Base-by-base conservation (phyloP, 2,888 invertebrate genomes). In the Orthosia gothica region DNA sequence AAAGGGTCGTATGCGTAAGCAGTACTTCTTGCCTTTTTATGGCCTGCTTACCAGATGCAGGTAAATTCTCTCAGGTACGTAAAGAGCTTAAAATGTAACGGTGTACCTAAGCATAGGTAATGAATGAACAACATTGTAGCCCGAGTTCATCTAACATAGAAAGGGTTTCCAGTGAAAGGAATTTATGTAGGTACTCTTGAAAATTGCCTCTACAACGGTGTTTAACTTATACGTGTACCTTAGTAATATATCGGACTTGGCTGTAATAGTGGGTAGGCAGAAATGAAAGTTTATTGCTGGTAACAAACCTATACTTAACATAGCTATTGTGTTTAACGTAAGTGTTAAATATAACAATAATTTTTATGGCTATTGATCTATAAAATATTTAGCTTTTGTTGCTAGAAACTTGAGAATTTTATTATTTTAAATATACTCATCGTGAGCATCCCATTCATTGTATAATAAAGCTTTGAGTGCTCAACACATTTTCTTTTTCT, bases 161-260 rank as follows among this genome's bases (percentile, higher is more conserved):
- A 87, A 83, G 86, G 89, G 85, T 87, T 86, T 88, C 83, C 76
- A 83, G 85, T 84, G 87, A 89, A 88, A 89, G 87, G 89, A 90
- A 90, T 90, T 91, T 90, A 91, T 90, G 89, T 81, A 76, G 78
- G 84, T 87, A 89, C 87, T 89, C 86, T 85, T 74, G 80, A 84
- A 83, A 85, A 84, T 71, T 69, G 75, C 75, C 63, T 70, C 63
- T 74, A 70, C 78, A 71, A 76, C 76, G 69, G 83, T 67, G 76
- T 62, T 84, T 79, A 87, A 87, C 77, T 83, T 85, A 87, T 80
- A 81, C 71, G 76, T 71, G 78, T 75, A 75, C 20, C 12, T 47
- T 74, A 69, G 72, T 80, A 81, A 70, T 77, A 72, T 74, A 76
- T 58, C 18, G 65, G 68, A 77, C 80, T 67, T 64, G 40, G 32